A percentile compares a stretch with the other conserved stretches of the same genome.
phyloP scores from a whole-genome alignment of 2,113 vertebrate species.

The Osmerus mordax region DNA sequence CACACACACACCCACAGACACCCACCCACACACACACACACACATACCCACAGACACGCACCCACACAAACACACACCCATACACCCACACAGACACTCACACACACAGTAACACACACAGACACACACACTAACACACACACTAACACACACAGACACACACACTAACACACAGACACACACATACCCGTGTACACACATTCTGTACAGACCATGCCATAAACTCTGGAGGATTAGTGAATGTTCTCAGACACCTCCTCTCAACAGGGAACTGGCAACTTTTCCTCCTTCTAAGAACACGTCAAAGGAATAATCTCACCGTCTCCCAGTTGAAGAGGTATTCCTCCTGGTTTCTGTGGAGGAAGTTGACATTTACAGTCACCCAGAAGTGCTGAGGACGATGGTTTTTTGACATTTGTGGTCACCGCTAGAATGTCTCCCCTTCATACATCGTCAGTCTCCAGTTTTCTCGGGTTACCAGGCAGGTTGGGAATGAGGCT shows the following conservation, averaged over 20 bases:
- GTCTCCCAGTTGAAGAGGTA: background rate
- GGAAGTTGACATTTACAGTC: background rate
- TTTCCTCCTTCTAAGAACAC: background rate
- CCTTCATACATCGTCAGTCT: slow-evolving; percentile 19
- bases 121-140: no score
- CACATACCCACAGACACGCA: no score
- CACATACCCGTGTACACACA: background rate
- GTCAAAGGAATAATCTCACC: background rate
- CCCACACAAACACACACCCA: no score
- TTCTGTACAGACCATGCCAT: background rate
- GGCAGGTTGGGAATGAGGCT: no score
- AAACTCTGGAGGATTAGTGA: background rate
- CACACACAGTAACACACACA: no score
- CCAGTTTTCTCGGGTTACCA: background rate
- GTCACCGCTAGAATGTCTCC: slow-evolving; percentile 4
- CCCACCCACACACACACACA: no score
- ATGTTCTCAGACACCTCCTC: no score
- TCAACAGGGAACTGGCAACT: background rate
- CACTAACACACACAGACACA: background rate
- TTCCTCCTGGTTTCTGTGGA: background rate
- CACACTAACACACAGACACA: background rate
- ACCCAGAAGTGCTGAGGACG: background rate
- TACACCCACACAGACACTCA: no score
- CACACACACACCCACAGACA: no score
- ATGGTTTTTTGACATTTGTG: slow-evolving; percentile 29